Evolutionary conservation across 1,140 invertebrate species (phyloP).

Genomic region (Drosophila punjabiensis): DNA sequence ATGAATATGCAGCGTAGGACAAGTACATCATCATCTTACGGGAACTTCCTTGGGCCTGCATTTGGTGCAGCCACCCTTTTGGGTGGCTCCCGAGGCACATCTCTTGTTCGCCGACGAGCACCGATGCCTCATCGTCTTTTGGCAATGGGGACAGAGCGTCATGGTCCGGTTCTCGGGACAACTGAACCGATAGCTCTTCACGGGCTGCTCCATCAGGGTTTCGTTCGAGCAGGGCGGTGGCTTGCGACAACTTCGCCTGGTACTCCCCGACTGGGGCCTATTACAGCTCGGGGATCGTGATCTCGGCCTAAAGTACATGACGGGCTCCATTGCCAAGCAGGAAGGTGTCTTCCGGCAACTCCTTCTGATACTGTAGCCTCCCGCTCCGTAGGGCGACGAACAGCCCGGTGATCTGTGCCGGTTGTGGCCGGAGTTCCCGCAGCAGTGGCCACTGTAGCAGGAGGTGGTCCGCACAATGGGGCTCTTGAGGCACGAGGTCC

Average conservation of each 20-base stretch:
- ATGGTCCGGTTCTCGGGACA: constrained; percentile 6
- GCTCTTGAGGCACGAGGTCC: background rate
- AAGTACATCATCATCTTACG: background rate
- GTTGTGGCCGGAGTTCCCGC: background rate
- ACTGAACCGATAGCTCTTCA: constrained; percentile 21
- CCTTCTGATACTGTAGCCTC: background rate
- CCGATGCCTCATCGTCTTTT: background rate
- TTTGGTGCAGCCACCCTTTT: constrained; percentile 2
- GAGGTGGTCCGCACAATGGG: background rate
- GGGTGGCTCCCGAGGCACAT: background rate
- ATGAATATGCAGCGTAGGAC: no score
- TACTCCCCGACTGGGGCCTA: background rate
- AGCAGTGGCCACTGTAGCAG: background rate
- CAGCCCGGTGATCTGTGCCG: background rate
- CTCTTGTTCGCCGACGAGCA: background rate
- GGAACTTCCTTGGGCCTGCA: background rate
- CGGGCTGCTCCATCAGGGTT: constrained; percentile 32
- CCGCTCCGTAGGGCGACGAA: background rate
- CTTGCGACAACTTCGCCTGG: background rate
- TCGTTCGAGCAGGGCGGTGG: constrained; percentile 30
- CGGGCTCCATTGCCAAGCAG: background rate
- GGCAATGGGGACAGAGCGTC: constrained; percentile 1
- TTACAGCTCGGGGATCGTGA: background rate
- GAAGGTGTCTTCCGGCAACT: background rate
- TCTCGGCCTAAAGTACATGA: background rate